Conservation (phyloP, 2,888 invertebrate species). For the Polymixis flavicincta region DNA sequence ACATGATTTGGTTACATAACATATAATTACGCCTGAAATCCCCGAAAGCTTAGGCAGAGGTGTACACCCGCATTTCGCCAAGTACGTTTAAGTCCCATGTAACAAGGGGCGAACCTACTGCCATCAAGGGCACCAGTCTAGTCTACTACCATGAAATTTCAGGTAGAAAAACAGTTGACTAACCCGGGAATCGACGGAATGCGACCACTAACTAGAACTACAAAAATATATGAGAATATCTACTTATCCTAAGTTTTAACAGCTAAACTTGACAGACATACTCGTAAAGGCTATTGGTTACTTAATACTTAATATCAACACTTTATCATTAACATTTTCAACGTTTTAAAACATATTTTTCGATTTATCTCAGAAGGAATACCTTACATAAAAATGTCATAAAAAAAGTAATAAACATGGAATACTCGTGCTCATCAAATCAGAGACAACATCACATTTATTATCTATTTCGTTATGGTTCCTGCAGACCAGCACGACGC, state of each 20-base stretch:
- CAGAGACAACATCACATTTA: neutral
- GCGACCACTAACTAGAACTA: neutral
- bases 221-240: neutral
- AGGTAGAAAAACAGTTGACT: too few species aligned
- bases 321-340: neutral
- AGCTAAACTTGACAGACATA: neutral
- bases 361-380: neutral
- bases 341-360: neutral
- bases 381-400: conserved; percentile 5
- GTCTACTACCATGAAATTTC: too few species aligned
- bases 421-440: conserved; percentile 24
- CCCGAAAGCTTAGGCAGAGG: too few species aligned
- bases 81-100: neutral
- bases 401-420: conserved; percentile 6
- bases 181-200: too few species aligned
- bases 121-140: too few species aligned
- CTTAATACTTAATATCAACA: neutral
- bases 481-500: too few species aligned
- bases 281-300: neutral
- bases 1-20: too few species aligned
- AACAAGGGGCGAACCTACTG: neutral
- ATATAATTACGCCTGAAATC: too few species aligned
- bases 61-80: too few species aligned
- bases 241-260: neutral
- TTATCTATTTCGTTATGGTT: conserved; percentile 4